phyloP scores from a whole-genome alignment of 2,113 vertebrate species.

The Mobula hypostoma region DNA sequence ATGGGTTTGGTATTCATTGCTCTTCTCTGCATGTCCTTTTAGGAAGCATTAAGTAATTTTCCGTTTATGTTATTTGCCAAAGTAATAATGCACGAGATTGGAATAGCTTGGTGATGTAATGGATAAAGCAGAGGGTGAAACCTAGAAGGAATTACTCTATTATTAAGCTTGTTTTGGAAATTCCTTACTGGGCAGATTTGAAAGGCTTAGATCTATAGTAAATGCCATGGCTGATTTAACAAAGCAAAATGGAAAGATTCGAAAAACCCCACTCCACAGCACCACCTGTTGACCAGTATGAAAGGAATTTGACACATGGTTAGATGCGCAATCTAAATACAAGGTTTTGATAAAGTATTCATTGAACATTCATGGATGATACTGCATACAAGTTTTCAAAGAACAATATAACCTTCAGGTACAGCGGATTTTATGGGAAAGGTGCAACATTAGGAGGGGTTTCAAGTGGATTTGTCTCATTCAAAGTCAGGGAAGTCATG shows the following conservation, averaged over 20 bases:
- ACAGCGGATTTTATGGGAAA: not conserved
- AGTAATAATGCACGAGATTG: not conserved
- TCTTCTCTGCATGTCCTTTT: not conserved
- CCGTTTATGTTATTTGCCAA: not conserved
- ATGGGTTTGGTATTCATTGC: not conserved
- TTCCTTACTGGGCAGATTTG: not conserved
- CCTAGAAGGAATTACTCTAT: no score
- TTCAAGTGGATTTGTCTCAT: not conserved
- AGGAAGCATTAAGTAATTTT: not conserved
- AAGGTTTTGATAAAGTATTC: not conserved
- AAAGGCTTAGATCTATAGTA: not conserved
- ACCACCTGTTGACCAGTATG: not conserved
- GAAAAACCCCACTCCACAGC: not conserved
- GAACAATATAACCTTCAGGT: not conserved
- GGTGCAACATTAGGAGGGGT: not conserved
- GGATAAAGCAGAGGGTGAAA: not conserved
- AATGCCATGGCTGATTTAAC: not conserved
- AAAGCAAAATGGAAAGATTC: not conserved
- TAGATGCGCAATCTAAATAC: not conserved
- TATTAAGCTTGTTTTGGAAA: not conserved
- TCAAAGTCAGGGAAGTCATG: not conserved
- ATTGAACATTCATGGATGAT: not conserved
- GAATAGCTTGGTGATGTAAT: not conserved
- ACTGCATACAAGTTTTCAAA: not conserved
- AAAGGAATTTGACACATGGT: not conserved